Base-by-base conservation (phyloP, 2,797 vertebrate species). In the Cyprinella venusta region DNA sequence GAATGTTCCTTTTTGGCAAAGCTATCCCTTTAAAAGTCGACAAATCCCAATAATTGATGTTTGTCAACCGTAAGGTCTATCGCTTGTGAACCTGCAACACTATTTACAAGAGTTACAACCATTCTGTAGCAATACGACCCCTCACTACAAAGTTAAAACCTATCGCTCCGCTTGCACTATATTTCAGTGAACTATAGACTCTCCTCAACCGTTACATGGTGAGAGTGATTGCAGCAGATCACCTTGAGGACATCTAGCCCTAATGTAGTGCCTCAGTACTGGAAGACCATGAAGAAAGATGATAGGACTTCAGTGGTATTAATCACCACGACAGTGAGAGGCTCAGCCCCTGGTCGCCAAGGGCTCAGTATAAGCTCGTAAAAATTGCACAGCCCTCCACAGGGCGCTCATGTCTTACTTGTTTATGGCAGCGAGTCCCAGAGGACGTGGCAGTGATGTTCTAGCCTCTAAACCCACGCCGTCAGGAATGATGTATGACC, bases 401-500 rank as follows among this genome's bases (percentile, higher is more conserved):
- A 87, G 86, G 88, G 86, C 82, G 74, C 85, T 85, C 83, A 79
- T 85, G 86, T 89, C 86, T 87, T 84, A 80, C 88, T 84, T 85
- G 82, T 87, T 89, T 87, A 89, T 87, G 86, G 88, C 88, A 86
- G 88, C 74, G 69, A 87, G 82, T 87, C 88, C 84, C 88, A 40
- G 84, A 86, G 88, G 88, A 84, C 75, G 82, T 79, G 82, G 80
- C 79, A 75, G 84, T 79, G 87, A 86, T 78, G 85, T 80, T 83
- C 88, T 87, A 86, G 84, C 88, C 86, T 89, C 84, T 87, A 86
- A 87, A 89, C 85, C 88, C 86, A 81, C 52, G 77, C 83, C 82
- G 86, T 89, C 88, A 89, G 76, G 80, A 83, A 89, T 89, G 88
- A 89, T 89, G 86, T 87, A 89, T 81, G 86, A 70, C 80, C 84